Evolutionary conservation across 2,797 vertebrate species (phyloP).

Genomic region (Tiaroga cobitis): DNA sequence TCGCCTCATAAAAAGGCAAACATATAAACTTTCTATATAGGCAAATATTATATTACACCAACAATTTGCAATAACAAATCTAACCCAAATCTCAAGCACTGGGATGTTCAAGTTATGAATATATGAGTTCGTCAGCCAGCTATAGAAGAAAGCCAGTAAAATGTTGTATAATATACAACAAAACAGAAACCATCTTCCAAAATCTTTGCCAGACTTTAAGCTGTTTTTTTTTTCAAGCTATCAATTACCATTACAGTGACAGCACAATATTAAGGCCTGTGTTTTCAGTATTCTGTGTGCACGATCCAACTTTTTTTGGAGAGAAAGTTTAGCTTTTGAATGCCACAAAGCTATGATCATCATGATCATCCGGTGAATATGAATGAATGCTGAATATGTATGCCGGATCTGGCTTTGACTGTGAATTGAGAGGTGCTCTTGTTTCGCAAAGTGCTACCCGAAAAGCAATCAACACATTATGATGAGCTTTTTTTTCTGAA

Average conservation of each 20-base stretch:
- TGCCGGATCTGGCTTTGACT: neutral
- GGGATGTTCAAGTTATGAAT: neutral
- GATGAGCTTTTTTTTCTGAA: neutral
- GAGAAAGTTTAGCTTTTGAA: neutral
- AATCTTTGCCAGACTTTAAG: neutral
- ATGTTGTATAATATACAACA: neutral
- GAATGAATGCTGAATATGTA: neutral
- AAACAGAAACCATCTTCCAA: neutral
- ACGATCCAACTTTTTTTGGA: neutral
- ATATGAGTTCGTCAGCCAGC: neutral
- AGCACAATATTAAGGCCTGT: neutral
- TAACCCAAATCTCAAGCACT: too few species aligned
- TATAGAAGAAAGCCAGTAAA: neutral
- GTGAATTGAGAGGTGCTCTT: neutral
- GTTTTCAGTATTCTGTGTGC: too few species aligned
- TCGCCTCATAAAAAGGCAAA: neutral
- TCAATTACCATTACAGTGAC: neutral
- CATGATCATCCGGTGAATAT: neutral
- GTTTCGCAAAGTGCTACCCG: slow-evolving; percentile 1
- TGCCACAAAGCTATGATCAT: slow-evolving; percentile 4
- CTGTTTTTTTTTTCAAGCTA: neutral
- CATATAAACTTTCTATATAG: neutral
- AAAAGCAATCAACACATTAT: slow-evolving; percentile 9
- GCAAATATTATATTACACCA: too few species aligned
- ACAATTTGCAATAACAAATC: too few species aligned